These are phyloP conservation scores for Moxostoma hubbsi DNA, from an alignment of 2,797 vertebrate genomes.

Conservation along the genomic window DNA sequence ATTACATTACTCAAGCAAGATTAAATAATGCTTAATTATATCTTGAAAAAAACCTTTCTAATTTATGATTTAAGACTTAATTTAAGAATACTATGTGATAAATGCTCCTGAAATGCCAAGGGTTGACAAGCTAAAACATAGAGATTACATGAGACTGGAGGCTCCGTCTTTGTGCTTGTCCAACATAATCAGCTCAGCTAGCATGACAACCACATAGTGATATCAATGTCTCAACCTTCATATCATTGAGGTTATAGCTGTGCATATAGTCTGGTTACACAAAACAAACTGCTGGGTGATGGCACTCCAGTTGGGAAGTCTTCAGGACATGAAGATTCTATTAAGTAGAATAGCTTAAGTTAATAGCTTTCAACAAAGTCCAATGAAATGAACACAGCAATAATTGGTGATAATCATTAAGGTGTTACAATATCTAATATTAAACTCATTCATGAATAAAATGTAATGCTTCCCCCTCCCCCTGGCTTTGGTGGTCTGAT, in stretches of 20 bases:
- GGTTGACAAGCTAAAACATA: no score
- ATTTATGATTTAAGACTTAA: no score
- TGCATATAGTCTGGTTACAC: slow-evolving; percentile 3
- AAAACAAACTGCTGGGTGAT: background rate
- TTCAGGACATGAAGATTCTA: background rate
- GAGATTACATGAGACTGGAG: background rate
- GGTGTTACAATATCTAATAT: background rate
- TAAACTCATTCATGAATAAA: background rate
- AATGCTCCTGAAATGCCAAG: no score
- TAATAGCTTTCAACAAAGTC: background rate
- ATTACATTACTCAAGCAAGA: no score
- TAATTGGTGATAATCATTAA: background rate
- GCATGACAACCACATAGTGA: background rate
- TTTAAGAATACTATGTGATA: background rate
- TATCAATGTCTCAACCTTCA: background rate
- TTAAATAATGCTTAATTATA: no score
- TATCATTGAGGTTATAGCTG: background rate
- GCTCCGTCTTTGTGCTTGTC: background rate
- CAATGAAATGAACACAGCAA: background rate
- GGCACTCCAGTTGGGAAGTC: background rate
- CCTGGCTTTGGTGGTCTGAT: slow-evolving; percentile 71
- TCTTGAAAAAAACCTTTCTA: no score
- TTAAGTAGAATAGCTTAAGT: no score
- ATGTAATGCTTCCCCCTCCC: slow-evolving; percentile 1
- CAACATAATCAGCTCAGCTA: background rate